Evolutionary conservation across 2,113 vertebrate genomes (phyloP), one percentile per base, ranked within the genome.

Genomic region (Zapornia atra): DNA sequence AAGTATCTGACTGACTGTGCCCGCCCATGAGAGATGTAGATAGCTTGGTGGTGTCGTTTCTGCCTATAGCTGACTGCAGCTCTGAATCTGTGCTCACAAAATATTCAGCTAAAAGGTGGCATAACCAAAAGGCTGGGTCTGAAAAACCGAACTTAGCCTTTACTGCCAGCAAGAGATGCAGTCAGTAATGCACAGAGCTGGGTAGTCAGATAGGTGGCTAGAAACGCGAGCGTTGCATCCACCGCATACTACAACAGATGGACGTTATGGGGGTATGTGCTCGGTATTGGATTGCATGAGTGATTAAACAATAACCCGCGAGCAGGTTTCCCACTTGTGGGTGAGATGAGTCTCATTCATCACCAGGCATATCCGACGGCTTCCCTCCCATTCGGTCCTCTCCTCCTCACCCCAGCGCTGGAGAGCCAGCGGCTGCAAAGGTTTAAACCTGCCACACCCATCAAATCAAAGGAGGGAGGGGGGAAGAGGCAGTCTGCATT

Each of bases 361-460:
- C 95, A 90, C 61, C 63, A 73, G 86, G 80, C 85, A 6, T 77
- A 96, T 88, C 95, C 8, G 18, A 66, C 3, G 60, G 69, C 91
- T 92, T 92, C 92, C 86, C 86, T 79, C 70, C 91, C 63, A 2
- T 57, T 86, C 73, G 9, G 88, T 70, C 86, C 82, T 93, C 76
- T 90, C 68, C 91, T 97, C 81, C 68, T 89, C 85, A 60, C 31
- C 79, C 63, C 77, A 24, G 71, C 40, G 73, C 83, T 36, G 65
- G 95, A 86, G 61, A 95, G 88, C 89, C 89, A 80, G 93, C 84
- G 63, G 94, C 97, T 96, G 98, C 95, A 94, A 97, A 98, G 97
- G 97, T 97, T 97, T 97, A 91, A 97, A 97, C 97, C 96, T 98
- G 98, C 98, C 98, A 98, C 98, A 98, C 98, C 98, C 98, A 98